These are phyloP conservation scores for Tetrao urogallus DNA, from an alignment of 2,113 vertebrate genomes.

Conservation along the genomic window DNA sequence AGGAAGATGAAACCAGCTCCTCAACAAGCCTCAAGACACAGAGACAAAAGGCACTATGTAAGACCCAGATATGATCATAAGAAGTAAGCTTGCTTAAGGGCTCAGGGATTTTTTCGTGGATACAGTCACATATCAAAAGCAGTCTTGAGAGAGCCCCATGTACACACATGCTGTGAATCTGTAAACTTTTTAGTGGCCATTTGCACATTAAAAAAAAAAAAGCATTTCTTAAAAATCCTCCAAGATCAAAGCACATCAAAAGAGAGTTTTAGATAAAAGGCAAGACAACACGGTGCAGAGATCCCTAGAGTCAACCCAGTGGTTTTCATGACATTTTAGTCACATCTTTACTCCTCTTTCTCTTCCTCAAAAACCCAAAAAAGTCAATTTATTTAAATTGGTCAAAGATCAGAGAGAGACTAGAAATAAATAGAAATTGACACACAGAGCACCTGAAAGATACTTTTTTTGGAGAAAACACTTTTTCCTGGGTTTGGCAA, in stretches of 20 bases:
- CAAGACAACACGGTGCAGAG: neutral
- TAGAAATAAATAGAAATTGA: slow-evolving; percentile 1
- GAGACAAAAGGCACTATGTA: neutral
- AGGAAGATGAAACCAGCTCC: neutral
- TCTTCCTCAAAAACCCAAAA: slow-evolving; percentile 22
- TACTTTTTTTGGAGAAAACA: slow-evolving; percentile 8
- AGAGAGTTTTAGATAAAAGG: slow-evolving; percentile 51
- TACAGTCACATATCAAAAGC: neutral
- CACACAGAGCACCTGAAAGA: neutral
- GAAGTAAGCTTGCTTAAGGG: neutral
- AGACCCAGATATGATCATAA: neutral
- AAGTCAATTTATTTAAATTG: slow-evolving; percentile 64
- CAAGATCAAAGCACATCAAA: slow-evolving; percentile 55
- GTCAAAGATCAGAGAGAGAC: slow-evolving; percentile 17
- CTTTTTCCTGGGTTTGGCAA: neutral
- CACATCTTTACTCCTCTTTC: slow-evolving; percentile 28
- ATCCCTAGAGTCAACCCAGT: neutral
- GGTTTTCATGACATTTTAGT: slow-evolving; percentile 31
- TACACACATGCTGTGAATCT: neutral
- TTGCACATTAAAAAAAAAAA: neutral
- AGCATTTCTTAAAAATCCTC: neutral
- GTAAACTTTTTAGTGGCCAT: slow-evolving; percentile 47
- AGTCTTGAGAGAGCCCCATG: neutral
- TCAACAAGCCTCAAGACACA: neutral
- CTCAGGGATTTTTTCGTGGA: neutral